Evolutionary conservation across 2,797 vertebrate species (phyloP).

Genomic region (Lagodon rhomboides): DNA sequence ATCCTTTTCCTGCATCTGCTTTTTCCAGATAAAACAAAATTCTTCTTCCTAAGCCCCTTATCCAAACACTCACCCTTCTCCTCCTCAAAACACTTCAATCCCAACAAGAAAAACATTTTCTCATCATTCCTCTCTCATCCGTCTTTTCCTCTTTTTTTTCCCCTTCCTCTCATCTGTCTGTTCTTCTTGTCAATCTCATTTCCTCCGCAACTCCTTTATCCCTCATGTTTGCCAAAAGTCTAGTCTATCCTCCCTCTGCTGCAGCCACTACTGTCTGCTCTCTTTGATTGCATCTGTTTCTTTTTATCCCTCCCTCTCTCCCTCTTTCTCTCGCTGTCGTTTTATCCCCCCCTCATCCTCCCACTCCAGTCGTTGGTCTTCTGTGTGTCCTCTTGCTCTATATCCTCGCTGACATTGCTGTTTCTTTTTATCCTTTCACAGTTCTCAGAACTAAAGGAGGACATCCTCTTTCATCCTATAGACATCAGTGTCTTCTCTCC

Average conservation of each 20-base stretch:
- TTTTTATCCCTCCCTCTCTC: not conserved
- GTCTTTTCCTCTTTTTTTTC: not conserved
- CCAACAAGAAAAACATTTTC: not conserved
- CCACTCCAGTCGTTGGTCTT: constrained; percentile 1
- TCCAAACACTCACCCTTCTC: constrained; percentile 3
- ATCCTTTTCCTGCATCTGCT: not conserved
- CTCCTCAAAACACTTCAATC: constrained; percentile 14
- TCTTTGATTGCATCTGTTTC: constrained; percentile 26
- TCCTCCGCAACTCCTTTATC: constrained; percentile 21
- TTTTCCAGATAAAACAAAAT: not conserved
- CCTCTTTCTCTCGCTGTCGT: not conserved
- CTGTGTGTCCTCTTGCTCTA: constrained; percentile 1
- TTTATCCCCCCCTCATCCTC: constrained; percentile 33
- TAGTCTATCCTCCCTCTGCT: not conserved
- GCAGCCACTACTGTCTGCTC: constrained; percentile 11
- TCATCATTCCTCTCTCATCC: not conserved
- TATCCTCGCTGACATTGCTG: constrained; percentile 13
- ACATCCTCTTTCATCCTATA: constrained; percentile 1
- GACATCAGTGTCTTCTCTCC: not conserved
- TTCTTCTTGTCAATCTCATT: constrained; percentile 15
- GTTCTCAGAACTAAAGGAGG: constrained; percentile 16
- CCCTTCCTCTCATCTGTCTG: not conserved
- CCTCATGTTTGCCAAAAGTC: constrained; percentile 7
- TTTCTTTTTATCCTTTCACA: constrained; percentile 30
- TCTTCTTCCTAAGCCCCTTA: not conserved